Base-by-base conservation (phyloP, 2,113 vertebrate genomes). In the Marmota flaviventris region DNA sequence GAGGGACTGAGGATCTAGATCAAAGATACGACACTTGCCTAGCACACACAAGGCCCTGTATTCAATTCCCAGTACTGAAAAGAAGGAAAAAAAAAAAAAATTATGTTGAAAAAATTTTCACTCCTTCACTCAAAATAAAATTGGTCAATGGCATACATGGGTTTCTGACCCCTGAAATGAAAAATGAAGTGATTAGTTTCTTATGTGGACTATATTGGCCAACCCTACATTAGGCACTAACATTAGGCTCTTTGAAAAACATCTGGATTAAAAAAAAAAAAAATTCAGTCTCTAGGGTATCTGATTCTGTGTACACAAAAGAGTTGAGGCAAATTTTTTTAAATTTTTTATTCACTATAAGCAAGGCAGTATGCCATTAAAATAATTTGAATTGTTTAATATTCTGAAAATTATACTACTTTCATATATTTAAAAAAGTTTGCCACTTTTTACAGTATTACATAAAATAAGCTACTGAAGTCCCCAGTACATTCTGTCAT, bases 341-440 rank as follows among this genome's bases (percentile, higher is more conserved):
- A 3, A 4, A 27, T 13, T 27, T 42, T 88, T 37, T 58, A 92
- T 56, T 76, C 48, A 65, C 24, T 63, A 3, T 76, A 51, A 88
- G 29, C 18, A 88, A 82, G 37, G 37, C 20, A 83, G 12, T 75
- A 16, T 58, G 87, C 12, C 22, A 87, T 22, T 82, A 75, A 63
- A 90, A 72, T 65, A 81, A 86, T 14, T 2, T 91, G 22, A 95
- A 73, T 53, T 34, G 91, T 37, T 67, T 25, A 67, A 58, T 67
- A 69, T 76, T 82, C 67, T 82, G 58, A 82, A 82, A 75, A 72
- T 88, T 67, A 83, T 48, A 76, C 39, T 91, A 53, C 58, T 92
- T 82, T 88, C 42, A 88, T 9, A 87, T 42, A 92, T 17, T 77
- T 63, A 85, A n/a, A 67, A 51, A 85, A 3, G 12, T 51, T 51